Base-by-base conservation (phyloP, 1,140 invertebrate genomes). In the Schlechtendalia chinensis region DNA sequence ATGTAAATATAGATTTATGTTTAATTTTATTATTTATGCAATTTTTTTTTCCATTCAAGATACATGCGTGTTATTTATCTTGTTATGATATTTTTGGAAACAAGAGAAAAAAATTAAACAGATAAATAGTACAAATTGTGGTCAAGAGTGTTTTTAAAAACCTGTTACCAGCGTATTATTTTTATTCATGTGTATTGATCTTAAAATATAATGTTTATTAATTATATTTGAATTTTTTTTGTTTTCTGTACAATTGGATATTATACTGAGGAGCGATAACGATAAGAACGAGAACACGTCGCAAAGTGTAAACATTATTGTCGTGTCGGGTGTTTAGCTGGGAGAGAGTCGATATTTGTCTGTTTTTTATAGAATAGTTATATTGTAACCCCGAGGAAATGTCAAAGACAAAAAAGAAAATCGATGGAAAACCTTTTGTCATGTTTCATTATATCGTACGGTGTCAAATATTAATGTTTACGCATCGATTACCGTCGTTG, bases 11-110 rank as follows among this genome's bases (percentile, higher is more conserved):
- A 79, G 19, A 79, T 61, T 79, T 63, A 79, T 22, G 58, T 61
- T 79, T 79, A 79, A 79, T 63, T 77, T 77, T 79, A 79, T 79
- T 79, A 79, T 59, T 61, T 61, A 79, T 79, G 75, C 29, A n/a
- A 47, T 61, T 63, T 79, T 79, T 39, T 29, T 58, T 59, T 79
- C 61, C 58, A 47, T 79, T 61, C 14, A 17, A 12, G 53, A 72
- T 27, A 54, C 45, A 22, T 63, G 29, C 58, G 10, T 16, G 17
- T 72, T n/a, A 72, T 54, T 72, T 71, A 24, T 54, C 69, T 72
- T 47, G 47, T 72, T 54, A 54, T 29, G 50, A 54, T 17, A 45
- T 67, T 67, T 67, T 67, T 67, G 24, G 14, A 17, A 71, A 71
- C 22, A 19, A 54, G 29, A 54, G 16, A 27, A 54, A 72, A 72